A percentile compares a stretch with the other conserved stretches of the same genome.
phyloP scores from a whole-genome alignment of 2,888 invertebrate genomes.

The Athalia cordata region DNA sequence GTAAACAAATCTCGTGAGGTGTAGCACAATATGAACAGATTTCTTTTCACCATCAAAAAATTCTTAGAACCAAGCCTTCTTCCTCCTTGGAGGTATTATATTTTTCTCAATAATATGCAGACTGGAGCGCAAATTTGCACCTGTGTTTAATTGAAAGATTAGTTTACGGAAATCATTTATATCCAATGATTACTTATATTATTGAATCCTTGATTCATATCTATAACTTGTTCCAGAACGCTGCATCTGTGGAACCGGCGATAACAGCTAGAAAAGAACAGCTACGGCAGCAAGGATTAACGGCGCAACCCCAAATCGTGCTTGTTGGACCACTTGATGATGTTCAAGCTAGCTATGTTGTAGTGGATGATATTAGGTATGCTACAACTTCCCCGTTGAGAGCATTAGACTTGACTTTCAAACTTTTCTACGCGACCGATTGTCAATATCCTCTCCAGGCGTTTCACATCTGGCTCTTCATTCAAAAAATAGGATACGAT shows the following conservation, averaged over 20 bases:
- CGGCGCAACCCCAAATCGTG: slow-evolving; percentile 13
- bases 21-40: too few species aligned
- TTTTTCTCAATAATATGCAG: too few species aligned
- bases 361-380: slow-evolving; percentile 23
- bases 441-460: slow-evolving; percentile 1
- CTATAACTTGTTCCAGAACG: background rate
- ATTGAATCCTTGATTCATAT: background rate
- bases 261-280: background rate
- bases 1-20: too few species aligned
- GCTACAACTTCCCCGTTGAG: background rate
- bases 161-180: background rate
- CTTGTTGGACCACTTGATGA: slow-evolving; percentile 15
- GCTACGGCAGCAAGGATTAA: background rate
- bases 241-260: slow-evolving; percentile 14
- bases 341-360: slow-evolving; percentile 18
- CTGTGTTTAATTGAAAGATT: background rate
- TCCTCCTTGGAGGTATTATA: too few species aligned
- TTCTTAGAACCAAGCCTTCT: too few species aligned
- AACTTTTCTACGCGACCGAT: slow-evolving; percentile 31
- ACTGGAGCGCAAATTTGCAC: too few species aligned
- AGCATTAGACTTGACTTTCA: slow-evolving; percentile 17
- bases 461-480: slow-evolving; percentile 1
- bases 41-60: too few species aligned
- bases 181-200: background rate
- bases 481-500: slow-evolving; percentile 3